A percentile compares a stretch with the other conserved stretches of the same genome.
Conservation (phyloP, 2,888 invertebrate genomes). For the Fissipunctia ypsillon region DNA sequence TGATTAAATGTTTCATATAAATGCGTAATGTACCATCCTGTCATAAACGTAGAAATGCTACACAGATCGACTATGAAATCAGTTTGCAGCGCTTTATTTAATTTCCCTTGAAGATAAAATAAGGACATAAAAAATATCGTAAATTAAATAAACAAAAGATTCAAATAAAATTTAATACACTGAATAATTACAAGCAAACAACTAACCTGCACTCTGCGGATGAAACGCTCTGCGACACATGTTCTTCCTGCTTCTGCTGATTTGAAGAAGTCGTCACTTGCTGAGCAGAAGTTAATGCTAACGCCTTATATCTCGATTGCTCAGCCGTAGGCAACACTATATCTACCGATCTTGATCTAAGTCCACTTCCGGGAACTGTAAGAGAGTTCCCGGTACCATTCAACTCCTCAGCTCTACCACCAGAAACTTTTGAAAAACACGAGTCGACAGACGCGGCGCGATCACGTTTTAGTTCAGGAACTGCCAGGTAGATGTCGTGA, state of each 20-base stretch:
- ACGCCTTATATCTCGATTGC: slow-evolving; percentile 96
- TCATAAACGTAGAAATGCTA: not conserved
- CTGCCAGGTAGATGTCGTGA: slow-evolving; percentile 94
- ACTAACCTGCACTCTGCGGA: slow-evolving; percentile 82
- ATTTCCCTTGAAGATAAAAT: not conserved
- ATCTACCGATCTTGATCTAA: slow-evolving; percentile 96
- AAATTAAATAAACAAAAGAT: slow-evolving; percentile 61
- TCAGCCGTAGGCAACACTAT: slow-evolving; percentile 96
- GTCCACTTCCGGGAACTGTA: slow-evolving; percentile 93
- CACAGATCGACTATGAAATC: not conserved
- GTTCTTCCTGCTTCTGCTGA: slow-evolving; percentile 72
- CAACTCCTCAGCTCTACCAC: slow-evolving; percentile 93
- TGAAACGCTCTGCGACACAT: slow-evolving; percentile 68
- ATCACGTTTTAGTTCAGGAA: slow-evolving; percentile 95
- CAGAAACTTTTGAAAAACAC: slow-evolving; percentile 94
- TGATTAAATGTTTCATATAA: slow-evolving; percentile 31
- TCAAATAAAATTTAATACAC: slow-evolving; percentile 51
- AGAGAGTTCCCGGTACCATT: slow-evolving; percentile 91
- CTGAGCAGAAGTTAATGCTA: slow-evolving; percentile 92
- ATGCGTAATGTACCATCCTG: not conserved
- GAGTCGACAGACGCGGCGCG: slow-evolving; percentile 97
- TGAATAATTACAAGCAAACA: slow-evolving; percentile 6
- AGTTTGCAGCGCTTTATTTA: not conserved
- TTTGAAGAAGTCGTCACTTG: slow-evolving; percentile 74
- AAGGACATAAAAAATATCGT: slow-evolving; percentile 52